Percentiles rank a stretch among this genome's conserved stretches.
phyloP scores from a whole-genome alignment of 2,797 vertebrate genomes.

The Danio tinwini region DNA sequence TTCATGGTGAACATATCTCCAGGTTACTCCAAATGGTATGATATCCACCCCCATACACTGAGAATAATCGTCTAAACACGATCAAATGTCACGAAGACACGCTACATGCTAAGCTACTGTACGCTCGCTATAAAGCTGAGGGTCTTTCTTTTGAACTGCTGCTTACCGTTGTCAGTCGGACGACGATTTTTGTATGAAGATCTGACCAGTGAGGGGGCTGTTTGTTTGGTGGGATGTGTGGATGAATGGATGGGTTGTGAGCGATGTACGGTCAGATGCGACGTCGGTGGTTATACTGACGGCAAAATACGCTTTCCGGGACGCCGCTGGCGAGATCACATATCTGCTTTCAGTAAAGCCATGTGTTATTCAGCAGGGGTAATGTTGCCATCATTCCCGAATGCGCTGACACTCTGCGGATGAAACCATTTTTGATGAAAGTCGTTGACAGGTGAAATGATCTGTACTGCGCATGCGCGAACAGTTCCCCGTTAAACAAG shows the following conservation, averaged over 20 bases:
- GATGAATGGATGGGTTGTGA: constrained; percentile 32
- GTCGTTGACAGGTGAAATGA: constrained; percentile 35
- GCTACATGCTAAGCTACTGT: constrained; percentile 42
- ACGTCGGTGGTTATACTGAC: constrained; percentile 17
- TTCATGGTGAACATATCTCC: not conserved
- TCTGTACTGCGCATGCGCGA: constrained; percentile 22
- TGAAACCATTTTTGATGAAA: constrained; percentile 34
- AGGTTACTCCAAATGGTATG: not conserved
- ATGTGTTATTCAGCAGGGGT: not conserved
- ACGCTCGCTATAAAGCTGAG: not conserved
- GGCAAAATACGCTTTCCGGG: constrained; percentile 4
- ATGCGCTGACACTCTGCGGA: not conserved
- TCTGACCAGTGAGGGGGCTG: constrained; percentile 3
- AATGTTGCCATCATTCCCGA: not conserved
- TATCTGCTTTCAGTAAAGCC: constrained; percentile 31
- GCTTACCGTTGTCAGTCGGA: constrained; percentile 38
- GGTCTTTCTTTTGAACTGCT: not conserved
- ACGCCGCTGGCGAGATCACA: constrained; percentile 30
- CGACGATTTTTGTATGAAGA: not conserved
- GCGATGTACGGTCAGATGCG: constrained; percentile 18
- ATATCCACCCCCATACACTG: not conserved
- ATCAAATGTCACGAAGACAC: constrained; percentile 12
- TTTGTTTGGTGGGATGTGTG: not conserved
- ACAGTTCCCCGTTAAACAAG: constrained; percentile 1
- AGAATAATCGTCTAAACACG: not conserved